Conservation (phyloP, 2,888 invertebrate species). For the Polia nebulosa region DNA sequence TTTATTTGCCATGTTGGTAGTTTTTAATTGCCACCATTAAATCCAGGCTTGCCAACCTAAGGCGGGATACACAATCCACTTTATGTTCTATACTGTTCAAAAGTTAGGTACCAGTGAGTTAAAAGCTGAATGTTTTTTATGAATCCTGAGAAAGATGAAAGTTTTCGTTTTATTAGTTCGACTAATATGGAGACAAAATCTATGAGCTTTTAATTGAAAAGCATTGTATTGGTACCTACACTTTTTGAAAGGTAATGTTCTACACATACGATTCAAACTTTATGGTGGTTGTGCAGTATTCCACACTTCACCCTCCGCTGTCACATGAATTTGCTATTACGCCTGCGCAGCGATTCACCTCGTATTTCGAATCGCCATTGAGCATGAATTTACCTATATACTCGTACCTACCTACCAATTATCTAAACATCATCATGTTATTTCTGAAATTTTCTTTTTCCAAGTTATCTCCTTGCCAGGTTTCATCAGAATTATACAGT, state of each 20-base stretch:
- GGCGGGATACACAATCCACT: slow-evolving; percentile 20
- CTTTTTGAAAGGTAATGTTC: not conserved
- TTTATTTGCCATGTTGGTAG: slow-evolving; percentile 32
- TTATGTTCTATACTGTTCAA: slow-evolving; percentile 17
- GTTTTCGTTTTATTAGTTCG: not conserved
- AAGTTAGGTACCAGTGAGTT: slow-evolving; percentile 11
- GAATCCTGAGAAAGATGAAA: slow-evolving; percentile 5
- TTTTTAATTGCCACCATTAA: slow-evolving; percentile 49
- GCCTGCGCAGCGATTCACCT: not conserved
- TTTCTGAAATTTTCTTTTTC: not conserved
- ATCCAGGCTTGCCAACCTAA: slow-evolving; percentile 17
- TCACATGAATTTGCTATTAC: not conserved
- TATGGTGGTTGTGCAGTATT: not conserved
- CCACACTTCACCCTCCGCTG: no score
- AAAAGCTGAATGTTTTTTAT: slow-evolving; percentile 4
- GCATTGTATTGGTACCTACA: no score
- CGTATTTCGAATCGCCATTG: not conserved
- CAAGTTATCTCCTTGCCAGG: not conserved
- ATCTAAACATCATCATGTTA: not conserved
- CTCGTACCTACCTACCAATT: not conserved
- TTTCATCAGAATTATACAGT: not conserved
- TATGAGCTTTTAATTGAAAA: no score
- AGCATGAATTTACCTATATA: not conserved
- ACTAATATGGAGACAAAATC: not conserved
- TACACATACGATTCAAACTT: not conserved